These are phyloP conservation scores for Xanthorhoe spadicearia DNA, from an alignment of 2,888 invertebrate species.

Conservation along the genomic window DNA sequence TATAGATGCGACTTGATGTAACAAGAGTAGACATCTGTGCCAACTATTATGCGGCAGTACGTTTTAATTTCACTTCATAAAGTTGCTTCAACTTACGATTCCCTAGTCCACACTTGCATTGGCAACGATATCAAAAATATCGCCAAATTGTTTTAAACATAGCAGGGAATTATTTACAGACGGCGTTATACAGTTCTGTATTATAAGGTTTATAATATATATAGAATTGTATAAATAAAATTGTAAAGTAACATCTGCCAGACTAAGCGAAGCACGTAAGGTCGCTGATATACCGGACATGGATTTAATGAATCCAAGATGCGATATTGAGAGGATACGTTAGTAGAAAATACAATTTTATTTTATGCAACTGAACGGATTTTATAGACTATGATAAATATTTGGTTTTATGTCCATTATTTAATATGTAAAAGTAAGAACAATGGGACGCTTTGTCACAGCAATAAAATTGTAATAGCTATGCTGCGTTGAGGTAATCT, in stretches of 20 bases:
- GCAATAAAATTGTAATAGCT: conserved; percentile 8
- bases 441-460: conserved; percentile 17
- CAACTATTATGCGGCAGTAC: conserved; percentile 25
- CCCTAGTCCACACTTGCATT: neutral
- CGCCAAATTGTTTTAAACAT: neutral
- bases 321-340: conserved; percentile 18
- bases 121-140: neutral
- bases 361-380: conserved; percentile 22
- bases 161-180: neutral
- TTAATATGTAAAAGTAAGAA: conserved; percentile 3
- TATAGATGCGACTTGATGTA: conserved; percentile 42
- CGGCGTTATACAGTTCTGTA: neutral
- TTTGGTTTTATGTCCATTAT: conserved; percentile 12
- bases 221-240: conserved; percentile 5
- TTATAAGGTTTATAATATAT: neutral
- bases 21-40: conserved; percentile 38
- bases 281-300: conserved; percentile 25
- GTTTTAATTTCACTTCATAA: neutral
- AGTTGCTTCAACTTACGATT: neutral
- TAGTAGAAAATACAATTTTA: conserved; percentile 6
- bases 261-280: conserved; percentile 18
- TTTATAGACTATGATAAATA: conserved; percentile 12
- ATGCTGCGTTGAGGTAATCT: conserved; percentile 13
- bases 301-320: conserved; percentile 23
- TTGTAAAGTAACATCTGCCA: conserved; percentile 3